Percentiles rank a stretch among this genome's conserved stretches.
Evolutionary conservation across 30 jellyfish, hydroid and myxozoan genomes (phyloP).

Genomic region (Nemopilema nomurai): DNA sequence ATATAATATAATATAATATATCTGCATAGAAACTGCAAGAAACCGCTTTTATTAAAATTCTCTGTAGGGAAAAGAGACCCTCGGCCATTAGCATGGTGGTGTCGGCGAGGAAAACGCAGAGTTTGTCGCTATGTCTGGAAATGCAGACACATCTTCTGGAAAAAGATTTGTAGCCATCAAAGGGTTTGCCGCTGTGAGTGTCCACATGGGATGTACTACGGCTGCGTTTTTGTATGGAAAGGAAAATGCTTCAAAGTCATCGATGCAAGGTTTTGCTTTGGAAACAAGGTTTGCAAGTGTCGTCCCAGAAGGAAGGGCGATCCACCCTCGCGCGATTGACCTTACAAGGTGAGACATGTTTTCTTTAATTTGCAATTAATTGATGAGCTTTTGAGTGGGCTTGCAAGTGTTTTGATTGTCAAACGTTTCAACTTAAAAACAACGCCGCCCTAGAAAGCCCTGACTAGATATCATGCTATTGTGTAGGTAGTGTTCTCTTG

Average conservation of each 20-base stretch:
- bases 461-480: no score
- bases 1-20: no score
- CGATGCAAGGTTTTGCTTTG: slow-evolving; percentile 9
- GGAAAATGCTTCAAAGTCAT: slow-evolving; percentile 3
- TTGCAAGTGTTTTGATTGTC: no score
- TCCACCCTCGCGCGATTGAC: no score
- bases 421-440: no score
- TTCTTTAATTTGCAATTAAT: no score
- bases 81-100: slow-evolving; percentile 15
- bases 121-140: slow-evolving; percentile 1
- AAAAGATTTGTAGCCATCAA: background rate
- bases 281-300: slow-evolving; percentile 3
- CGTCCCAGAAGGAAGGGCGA: slow-evolving; percentile 4
- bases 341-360: no score
- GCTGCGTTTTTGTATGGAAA: slow-evolving; percentile 20
- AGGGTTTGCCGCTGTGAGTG: slow-evolving; percentile 8
- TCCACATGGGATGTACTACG: background rate
- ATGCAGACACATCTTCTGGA: slow-evolving; percentile 6
- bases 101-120: slow-evolving; percentile 8
- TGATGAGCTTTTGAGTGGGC: no score
- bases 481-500: no score
- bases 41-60: background rate
- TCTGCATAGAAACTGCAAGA: no score
- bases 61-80: background rate
- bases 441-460: no score